Conservation (phyloP, 2,113 vertebrate species). For the Petromus typicus region DNA sequence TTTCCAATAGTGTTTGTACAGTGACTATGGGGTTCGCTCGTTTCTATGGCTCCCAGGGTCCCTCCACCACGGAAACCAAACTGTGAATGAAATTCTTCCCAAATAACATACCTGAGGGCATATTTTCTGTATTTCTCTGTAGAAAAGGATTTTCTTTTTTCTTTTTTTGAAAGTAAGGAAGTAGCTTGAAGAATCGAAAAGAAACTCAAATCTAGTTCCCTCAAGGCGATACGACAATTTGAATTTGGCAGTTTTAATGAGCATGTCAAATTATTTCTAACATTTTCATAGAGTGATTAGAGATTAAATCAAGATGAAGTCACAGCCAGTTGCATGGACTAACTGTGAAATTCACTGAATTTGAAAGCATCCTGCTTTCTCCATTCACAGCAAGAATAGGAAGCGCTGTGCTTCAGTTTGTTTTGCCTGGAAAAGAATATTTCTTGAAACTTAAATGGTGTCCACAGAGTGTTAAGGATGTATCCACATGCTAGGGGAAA, state of each 20-base stretch:
- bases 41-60: neutral
- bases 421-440: neutral
- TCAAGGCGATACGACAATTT: neutral
- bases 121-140: neutral
- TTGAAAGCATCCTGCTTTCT: neutral
- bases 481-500: neutral
- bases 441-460: neutral
- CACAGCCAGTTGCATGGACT: neutral
- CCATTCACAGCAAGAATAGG: neutral
- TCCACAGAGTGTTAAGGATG: neutral
- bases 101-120: neutral
- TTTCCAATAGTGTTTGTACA: neutral
- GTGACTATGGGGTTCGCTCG: neutral
- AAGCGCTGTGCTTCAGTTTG: neutral
- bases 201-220: neutral
- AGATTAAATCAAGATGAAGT: neutral
- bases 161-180: neutral
- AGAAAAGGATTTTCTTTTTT: neutral
- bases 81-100: neutral
- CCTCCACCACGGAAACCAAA: neutral
- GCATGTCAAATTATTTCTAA: neutral
- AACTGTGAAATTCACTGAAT: neutral
- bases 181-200: neutral
- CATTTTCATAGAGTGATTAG: neutral
- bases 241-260: neutral